These are phyloP conservation scores for Ceratosolen fusciceps DNA, from an alignment of 1,140 invertebrate genomes.

Conservation along the genomic window DNA sequence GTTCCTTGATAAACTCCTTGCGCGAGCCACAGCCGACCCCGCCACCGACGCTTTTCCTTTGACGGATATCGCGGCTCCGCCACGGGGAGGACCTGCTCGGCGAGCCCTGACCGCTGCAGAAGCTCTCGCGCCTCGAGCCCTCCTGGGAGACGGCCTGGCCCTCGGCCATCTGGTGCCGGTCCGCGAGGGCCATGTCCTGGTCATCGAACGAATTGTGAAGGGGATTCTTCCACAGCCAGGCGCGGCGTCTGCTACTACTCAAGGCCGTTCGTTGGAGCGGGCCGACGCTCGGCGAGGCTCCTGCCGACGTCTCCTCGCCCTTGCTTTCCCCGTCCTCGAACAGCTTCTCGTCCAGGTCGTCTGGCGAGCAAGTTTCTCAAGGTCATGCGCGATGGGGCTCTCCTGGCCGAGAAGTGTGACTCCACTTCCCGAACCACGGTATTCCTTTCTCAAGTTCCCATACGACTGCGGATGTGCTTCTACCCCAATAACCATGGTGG, in stretches of 20 bases:
- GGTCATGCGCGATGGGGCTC: no score
- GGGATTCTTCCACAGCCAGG: slow-evolving; percentile 65
- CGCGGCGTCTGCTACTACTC: slow-evolving; percentile 57
- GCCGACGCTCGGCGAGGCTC: background rate
- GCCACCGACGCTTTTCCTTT: slow-evolving; percentile 57
- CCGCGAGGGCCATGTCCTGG: slow-evolving; percentile 58
- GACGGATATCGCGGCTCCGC: slow-evolving; percentile 56
- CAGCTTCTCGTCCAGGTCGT: slow-evolving; percentile 70
- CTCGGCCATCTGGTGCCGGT: slow-evolving; percentile 40
- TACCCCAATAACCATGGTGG: no score
- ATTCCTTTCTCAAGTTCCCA: no score
- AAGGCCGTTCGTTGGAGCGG: background rate
- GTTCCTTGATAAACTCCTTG: slow-evolving; percentile 46
- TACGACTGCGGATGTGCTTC: background rate
- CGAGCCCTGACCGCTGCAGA: slow-evolving; percentile 61
- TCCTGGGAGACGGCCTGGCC: slow-evolving; percentile 57
- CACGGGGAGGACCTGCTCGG: slow-evolving; percentile 64
- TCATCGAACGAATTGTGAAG: slow-evolving; percentile 63
- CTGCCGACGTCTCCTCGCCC: slow-evolving; percentile 54
- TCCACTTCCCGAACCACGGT: no score
- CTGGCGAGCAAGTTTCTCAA: slow-evolving; percentile 53
- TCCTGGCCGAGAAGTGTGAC: no score
- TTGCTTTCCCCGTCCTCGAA: slow-evolving; percentile 63
- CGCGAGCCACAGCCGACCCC: slow-evolving; percentile 45
- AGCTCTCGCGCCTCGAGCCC: slow-evolving; percentile 63